A percentile compares a stretch with the other conserved stretches of the same genome.
phyloP scores from a whole-genome alignment of 1,140 invertebrate species.

The Papilio polyxenes region DNA sequence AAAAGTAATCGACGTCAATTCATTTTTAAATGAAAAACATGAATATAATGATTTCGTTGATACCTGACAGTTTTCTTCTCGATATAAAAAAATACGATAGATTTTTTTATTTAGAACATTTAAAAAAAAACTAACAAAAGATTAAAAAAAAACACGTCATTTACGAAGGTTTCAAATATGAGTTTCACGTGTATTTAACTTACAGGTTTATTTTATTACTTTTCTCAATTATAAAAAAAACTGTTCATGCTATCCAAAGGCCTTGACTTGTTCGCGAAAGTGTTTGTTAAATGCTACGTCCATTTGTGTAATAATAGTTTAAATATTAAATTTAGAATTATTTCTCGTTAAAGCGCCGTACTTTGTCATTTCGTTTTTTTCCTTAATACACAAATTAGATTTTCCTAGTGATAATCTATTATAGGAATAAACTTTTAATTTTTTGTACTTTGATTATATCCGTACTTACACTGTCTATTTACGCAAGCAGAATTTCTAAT shows the following conservation, averaged over 20 bases:
- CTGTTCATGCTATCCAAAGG: constrained; percentile 38
- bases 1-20: background rate
- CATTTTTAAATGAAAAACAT: too few species aligned
- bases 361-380: background rate
- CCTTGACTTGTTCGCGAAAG: constrained; percentile 48
- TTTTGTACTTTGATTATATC: constrained; percentile 27
- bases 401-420: constrained; percentile 32
- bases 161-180: background rate
- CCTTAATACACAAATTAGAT: constrained; percentile 17
- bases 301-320: constrained; percentile 71
- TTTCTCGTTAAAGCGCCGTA: constrained; percentile 46
- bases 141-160: too few species aligned
- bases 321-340: constrained; percentile 51
- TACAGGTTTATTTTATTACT: background rate
- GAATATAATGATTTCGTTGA: too few species aligned
- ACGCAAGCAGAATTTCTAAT: background rate
- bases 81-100: background rate
- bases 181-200: background rate
- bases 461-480: constrained; percentile 29
- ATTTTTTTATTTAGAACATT: background rate
- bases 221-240: background rate
- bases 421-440: constrained; percentile 11
- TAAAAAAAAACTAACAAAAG: too few species aligned
- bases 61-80: background rate
- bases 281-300: constrained; percentile 71